Conservation (phyloP, 2,888 invertebrate species). For the Eretmocerus hayati region DNA sequence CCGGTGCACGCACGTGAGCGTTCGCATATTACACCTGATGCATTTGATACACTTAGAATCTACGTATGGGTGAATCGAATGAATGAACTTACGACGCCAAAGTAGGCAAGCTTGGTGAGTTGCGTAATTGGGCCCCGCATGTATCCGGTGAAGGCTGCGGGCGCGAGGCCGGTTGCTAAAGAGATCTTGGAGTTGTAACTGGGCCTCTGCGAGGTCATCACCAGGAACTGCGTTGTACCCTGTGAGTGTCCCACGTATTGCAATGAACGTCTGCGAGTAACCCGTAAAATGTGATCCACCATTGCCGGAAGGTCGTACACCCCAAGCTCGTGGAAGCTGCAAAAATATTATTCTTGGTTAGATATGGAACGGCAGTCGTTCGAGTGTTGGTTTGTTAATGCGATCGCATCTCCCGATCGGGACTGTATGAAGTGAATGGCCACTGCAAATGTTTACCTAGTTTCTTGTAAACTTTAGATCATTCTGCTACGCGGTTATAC, state of each 20-base stretch:
- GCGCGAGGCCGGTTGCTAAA: slow-evolving; percentile 40
- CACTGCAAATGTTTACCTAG: no score
- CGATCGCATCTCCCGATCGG: no score
- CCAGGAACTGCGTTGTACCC: slow-evolving; percentile 48
- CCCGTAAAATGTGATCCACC: slow-evolving; percentile 48
- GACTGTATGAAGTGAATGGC: no score
- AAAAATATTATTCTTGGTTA: no score
- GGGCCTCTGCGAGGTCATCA: slow-evolving; percentile 40
- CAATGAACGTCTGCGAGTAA: slow-evolving; percentile 44
- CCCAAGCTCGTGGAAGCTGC: slow-evolving; percentile 47
- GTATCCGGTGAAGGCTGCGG: slow-evolving; percentile 41
- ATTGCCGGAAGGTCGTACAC: slow-evolving; percentile 53
- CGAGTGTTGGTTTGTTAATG: no score
- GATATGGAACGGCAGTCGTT: no score
- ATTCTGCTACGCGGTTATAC: no score
- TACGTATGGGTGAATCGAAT: background rate
- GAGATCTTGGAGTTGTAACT: slow-evolving; percentile 39
- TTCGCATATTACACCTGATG: no score
- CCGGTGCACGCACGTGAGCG: no score
- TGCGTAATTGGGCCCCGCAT: slow-evolving; percentile 40
- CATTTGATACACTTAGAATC: no score
- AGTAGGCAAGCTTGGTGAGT: slow-evolving; percentile 39
- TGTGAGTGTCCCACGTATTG: slow-evolving; percentile 56
- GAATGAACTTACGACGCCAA: slow-evolving; percentile 38
- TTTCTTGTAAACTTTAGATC: no score